phyloP scores from a whole-genome alignment of 2,113 vertebrate species.

The Setophaga coronata region DNA sequence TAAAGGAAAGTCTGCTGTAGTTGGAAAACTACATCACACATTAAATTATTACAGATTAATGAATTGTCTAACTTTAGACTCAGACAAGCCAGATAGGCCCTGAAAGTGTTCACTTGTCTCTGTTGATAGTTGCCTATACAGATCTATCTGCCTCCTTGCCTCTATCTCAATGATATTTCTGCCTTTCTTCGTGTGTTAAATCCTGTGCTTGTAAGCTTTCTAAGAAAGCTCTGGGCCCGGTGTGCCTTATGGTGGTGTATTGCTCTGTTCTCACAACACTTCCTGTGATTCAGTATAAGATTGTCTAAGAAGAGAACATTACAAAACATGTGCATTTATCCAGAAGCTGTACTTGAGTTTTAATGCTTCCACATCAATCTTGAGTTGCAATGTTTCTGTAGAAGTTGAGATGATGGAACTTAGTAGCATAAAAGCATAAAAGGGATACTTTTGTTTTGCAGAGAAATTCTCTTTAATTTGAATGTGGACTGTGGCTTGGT shows the following conservation, averaged over 20 bases:
- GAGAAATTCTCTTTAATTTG: neutral
- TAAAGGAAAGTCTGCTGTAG: neutral
- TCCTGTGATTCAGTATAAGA: neutral
- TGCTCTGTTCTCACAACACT: neutral
- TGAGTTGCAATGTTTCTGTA: neutral
- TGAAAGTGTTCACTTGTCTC: neutral
- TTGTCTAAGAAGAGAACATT: neutral
- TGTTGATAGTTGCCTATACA: neutral
- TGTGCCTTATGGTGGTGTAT: neutral
- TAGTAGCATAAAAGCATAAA: neutral
- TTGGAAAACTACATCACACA: neutral
- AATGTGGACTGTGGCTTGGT: neutral
- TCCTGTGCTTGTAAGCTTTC: neutral
- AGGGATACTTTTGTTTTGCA: neutral
- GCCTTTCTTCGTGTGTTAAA: neutral
- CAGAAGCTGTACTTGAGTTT: neutral
- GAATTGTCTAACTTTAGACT: neutral
- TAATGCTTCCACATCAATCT: neutral
- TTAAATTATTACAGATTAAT: neutral
- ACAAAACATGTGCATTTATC: neutral
- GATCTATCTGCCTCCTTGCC: accelerated
- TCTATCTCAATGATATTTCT: neutral
- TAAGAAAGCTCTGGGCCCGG: neutral
- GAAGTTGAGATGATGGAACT: neutral
- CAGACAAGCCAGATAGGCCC: neutral